These are phyloP conservation scores for Lagorchestes hirsutus DNA, from an alignment of 2,797 vertebrate species.

Conservation along the genomic window DNA sequence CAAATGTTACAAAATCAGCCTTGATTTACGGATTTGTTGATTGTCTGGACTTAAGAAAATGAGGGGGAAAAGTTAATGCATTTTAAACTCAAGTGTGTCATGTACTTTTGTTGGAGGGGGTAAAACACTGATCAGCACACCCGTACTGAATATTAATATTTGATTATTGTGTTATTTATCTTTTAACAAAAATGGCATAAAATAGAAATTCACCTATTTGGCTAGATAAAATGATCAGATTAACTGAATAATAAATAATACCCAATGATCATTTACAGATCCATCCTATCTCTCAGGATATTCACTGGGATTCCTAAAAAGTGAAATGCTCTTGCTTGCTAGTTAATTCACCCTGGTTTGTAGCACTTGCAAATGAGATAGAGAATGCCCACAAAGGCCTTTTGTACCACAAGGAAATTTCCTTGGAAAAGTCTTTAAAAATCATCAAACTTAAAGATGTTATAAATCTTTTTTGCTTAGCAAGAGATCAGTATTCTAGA, in stretches of 20 bases:
- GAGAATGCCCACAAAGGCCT: background rate
- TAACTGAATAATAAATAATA: background rate
- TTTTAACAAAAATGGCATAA: background rate
- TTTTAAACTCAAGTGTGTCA: background rate
- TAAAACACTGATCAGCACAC: background rate
- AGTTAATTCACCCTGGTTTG: background rate
- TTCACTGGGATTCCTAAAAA: background rate
- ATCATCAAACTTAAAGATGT: background rate
- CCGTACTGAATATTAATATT: background rate
- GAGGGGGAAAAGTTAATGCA: background rate
- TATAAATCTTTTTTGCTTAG: background rate
- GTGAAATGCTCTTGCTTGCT: background rate
- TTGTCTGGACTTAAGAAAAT: background rate
- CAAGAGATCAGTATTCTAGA: background rate
- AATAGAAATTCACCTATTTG: background rate
- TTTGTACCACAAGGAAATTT: background rate
- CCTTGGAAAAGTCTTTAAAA: background rate
- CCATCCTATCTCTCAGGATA: background rate
- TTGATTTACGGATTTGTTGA: background rate
- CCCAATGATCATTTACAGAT: background rate
- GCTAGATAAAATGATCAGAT: background rate
- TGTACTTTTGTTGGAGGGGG: background rate
- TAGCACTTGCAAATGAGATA: background rate
- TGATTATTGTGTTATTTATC: background rate
- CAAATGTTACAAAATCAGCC: background rate